phyloP scores from a whole-genome alignment of 1,140 invertebrate species.

The Pantala flavescens region DNA sequence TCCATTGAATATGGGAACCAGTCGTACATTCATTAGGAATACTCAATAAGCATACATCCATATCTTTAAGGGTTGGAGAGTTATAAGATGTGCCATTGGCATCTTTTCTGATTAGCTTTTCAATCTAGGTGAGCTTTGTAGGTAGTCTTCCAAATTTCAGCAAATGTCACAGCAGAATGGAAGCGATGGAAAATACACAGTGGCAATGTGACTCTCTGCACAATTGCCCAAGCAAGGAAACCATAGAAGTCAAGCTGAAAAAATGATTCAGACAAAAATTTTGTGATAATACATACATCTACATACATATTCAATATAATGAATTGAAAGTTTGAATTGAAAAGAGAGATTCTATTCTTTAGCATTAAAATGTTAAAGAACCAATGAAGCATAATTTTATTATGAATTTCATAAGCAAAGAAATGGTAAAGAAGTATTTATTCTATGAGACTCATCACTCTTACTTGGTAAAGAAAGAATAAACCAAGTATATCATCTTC shows the following conservation, averaged over 20 bases:
- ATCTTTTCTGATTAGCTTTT: constrained; percentile 26
- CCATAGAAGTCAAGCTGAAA: constrained; percentile 86
- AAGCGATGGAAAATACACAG: constrained; percentile 95
- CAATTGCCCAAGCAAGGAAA: constrained; percentile 85
- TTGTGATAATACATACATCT: no score
- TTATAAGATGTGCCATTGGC: no score
- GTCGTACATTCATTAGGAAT: neutral
- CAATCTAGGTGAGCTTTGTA: constrained; percentile 84
- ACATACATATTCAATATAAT: neutral
- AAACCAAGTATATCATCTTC: no score
- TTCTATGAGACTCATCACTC: no score
- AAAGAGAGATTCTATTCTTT: no score
- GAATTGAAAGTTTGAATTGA: neutral
- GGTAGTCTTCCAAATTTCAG: constrained; percentile 96
- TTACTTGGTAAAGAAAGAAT: no score
- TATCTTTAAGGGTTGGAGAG: neutral
- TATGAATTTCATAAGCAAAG: no score
- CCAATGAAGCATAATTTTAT: no score
- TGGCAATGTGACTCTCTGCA: constrained; percentile 85
- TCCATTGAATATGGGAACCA: neutral
- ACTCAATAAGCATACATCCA: neutral
- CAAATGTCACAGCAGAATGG: constrained; percentile 91
- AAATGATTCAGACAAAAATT: constrained; percentile 22
- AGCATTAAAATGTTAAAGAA: no score
- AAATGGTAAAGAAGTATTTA: no score